These are phyloP conservation scores for Diorhabda sublineata DNA, from an alignment of 1,140 invertebrate genomes.

Conservation along the genomic window DNA sequence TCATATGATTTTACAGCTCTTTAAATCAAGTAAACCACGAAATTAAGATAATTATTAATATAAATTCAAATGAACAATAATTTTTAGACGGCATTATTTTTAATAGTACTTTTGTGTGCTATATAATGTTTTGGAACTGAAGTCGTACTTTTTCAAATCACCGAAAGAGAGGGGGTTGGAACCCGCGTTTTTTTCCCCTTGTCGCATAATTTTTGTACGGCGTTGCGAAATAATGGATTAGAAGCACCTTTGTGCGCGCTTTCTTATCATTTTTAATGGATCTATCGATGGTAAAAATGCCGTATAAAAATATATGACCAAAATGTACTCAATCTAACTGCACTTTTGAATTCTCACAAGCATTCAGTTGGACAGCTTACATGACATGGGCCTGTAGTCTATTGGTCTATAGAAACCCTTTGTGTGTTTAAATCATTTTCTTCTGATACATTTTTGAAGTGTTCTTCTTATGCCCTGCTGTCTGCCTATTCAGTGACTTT, in stretches of 20 bases:
- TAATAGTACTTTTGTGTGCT: constrained; percentile 21
- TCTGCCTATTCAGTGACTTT: too few relatives aligned
- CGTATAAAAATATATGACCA: not conserved
- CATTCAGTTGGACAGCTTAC: too few relatives aligned
- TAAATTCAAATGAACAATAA: constrained; percentile 20
- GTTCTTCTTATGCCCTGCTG: too few relatives aligned
- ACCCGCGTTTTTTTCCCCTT: constrained; percentile 5
- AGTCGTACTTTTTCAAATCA: constrained; percentile 8
- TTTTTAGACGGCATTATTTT: constrained; percentile 20
- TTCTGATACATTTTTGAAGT: too few relatives aligned
- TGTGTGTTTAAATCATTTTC: too few relatives aligned
- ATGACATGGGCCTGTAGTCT: not conserved
- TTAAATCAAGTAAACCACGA: constrained; percentile 12
- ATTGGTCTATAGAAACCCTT: not conserved
- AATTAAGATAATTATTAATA: constrained; percentile 16
- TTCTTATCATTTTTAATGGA: not conserved
- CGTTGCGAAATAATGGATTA: not conserved
- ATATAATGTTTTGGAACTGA: constrained; percentile 6
- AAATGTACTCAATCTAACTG: too few relatives aligned
- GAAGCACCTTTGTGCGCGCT: too few relatives aligned
- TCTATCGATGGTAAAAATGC: not conserved
- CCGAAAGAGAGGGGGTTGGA: not conserved
- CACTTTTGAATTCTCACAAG: too few relatives aligned
- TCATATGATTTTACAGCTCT: constrained; percentile 12
- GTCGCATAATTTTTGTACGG: constrained; percentile 10